Conservation (phyloP, 2,113 vertebrate species). For the Dunckerocampus dactyliophorus region DNA sequence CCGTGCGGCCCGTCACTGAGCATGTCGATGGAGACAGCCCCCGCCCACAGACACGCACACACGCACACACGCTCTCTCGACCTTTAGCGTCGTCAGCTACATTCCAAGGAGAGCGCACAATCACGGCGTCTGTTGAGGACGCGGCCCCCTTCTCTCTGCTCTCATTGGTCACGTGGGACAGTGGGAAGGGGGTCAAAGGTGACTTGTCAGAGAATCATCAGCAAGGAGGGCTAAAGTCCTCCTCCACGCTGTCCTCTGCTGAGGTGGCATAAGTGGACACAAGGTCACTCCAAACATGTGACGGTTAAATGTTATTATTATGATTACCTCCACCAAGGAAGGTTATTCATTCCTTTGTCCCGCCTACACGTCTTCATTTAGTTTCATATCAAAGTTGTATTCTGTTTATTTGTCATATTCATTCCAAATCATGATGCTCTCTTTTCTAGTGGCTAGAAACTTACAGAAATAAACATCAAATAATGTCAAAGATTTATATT, state of each 20-base stretch:
- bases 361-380: no score
- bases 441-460: no score
- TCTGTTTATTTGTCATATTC: no score
- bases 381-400: no score
- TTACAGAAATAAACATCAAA: no score
- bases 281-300: neutral
- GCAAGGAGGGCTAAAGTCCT: conserved; percentile 45
- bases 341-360: no score
- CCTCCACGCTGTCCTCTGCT: conserved; percentile 24
- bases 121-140: conserved; percentile 9
- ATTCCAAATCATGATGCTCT: no score
- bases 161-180: conserved; percentile 24
- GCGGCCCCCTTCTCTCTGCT: conserved; percentile 1
- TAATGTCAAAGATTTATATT: no score
- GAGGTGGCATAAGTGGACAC: neutral
- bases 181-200: conserved; percentile 37
- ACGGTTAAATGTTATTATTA: neutral
- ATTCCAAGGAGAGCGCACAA: conserved; percentile 34
- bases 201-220: conserved; percentile 29
- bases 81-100: conserved; percentile 21
- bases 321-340: no score
- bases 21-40: conserved; percentile 28
- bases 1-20: conserved; percentile 24
- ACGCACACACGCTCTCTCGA: no score
- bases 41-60: no score